phyloP scores from a whole-genome alignment of 2,113 vertebrate genomes.

The Motacilla tschutschensis region DNA sequence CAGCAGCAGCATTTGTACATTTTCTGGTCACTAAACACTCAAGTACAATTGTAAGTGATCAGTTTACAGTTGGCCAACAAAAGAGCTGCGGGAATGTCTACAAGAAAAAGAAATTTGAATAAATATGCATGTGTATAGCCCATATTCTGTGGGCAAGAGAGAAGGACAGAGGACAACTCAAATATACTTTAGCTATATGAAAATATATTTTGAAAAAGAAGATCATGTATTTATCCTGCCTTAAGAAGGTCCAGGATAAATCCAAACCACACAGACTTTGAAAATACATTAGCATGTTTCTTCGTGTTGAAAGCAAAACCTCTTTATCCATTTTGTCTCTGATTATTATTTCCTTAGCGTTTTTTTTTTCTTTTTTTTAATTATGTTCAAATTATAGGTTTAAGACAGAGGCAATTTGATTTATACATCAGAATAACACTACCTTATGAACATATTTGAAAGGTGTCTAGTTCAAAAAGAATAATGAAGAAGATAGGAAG shows the following conservation, averaged over 20 bases:
- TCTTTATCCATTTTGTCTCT: not conserved
- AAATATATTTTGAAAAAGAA: slow-evolving; percentile 21
- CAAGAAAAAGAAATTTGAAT: slow-evolving; percentile 58
- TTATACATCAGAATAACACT: not conserved
- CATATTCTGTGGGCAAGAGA: not conserved
- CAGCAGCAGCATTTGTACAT: slow-evolving; percentile 77
- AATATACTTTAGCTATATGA: not conserved
- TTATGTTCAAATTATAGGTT: not conserved
- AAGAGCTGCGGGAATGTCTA: slow-evolving; percentile 67
- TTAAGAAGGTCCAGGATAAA: not conserved
- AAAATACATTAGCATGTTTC: not conserved
- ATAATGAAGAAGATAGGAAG: not conserved
- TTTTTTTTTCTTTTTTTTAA: not conserved
- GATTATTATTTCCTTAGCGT: not conserved
- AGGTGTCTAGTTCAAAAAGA: slow-evolving; percentile 29
- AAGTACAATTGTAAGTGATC: slow-evolving; percentile 79
- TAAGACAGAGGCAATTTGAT: not conserved
- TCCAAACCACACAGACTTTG: not conserved
- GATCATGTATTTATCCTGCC: not conserved
- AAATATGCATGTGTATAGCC: slow-evolving; percentile 23
- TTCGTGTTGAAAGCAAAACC: not conserved
- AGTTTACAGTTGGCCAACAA: slow-evolving; percentile 73
- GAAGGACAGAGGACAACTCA: slow-evolving; percentile 17
- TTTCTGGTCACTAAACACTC: slow-evolving; percentile 88
- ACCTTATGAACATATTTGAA: slow-evolving; percentile 4